Evolutionary conservation across 1,140 invertebrate species (phyloP).

Genomic region (Asbolus verrucosus): DNA sequence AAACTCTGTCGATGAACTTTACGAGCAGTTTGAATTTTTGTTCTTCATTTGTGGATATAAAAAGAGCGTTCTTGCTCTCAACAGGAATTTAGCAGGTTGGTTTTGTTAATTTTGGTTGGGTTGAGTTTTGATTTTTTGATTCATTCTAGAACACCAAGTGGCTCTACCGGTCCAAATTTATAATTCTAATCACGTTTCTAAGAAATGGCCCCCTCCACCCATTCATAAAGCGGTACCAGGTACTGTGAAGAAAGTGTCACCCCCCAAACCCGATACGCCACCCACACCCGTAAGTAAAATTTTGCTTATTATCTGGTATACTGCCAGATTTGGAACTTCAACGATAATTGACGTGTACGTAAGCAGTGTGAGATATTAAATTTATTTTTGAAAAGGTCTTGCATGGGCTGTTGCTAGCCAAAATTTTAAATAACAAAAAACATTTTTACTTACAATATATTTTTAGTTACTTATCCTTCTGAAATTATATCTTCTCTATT

Average conservation of each 20-base stretch:
- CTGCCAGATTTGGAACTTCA: no score
- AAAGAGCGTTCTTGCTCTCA: constrained; percentile 57
- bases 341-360: no score
- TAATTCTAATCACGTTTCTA: constrained; percentile 28
- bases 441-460: no score
- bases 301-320: no score
- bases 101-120: background rate
- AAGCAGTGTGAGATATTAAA: no score
- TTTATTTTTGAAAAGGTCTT: no score
- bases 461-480: no score
- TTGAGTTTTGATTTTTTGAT: background rate
- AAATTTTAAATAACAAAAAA: no score
- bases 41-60: constrained; percentile 56
- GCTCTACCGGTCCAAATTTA: constrained; percentile 44
- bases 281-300: constrained; percentile 61
- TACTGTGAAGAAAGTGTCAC: constrained; percentile 50
- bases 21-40: constrained; percentile 57
- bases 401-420: no score
- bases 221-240: constrained; percentile 9
- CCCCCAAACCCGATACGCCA: constrained; percentile 66
- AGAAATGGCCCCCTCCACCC: constrained; percentile 51
- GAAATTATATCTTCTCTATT: no score
- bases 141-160: constrained; percentile 52
- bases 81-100: constrained; percentile 59
- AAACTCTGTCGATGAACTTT: constrained; percentile 57